phyloP scores from a whole-genome alignment of 2,113 vertebrate species.

The Mixornis gularis region DNA sequence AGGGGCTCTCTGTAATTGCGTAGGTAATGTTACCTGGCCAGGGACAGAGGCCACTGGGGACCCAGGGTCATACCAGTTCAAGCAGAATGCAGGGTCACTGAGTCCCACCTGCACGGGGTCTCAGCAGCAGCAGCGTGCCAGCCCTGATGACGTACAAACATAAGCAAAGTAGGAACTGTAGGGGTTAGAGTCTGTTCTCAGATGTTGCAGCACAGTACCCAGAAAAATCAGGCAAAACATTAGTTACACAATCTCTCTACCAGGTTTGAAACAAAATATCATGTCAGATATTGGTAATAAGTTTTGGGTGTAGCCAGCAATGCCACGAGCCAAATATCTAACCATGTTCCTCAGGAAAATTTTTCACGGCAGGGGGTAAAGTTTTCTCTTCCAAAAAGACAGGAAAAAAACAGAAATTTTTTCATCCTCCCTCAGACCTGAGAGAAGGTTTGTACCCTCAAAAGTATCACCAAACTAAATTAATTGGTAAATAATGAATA shows the following conservation, averaged over 20 bases:
- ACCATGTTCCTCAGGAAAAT: neutral
- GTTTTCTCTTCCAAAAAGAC: neutral
- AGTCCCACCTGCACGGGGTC: neutral
- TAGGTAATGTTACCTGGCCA: neutral
- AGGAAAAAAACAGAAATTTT: fast-evolving
- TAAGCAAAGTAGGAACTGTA: neutral
- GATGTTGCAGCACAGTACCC: neutral
- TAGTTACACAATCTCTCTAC: neutral
- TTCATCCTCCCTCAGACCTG: neutral
- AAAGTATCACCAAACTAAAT: neutral
- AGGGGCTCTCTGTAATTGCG: neutral
- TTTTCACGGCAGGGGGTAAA: neutral
- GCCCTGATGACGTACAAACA: neutral
- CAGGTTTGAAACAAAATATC: neutral
- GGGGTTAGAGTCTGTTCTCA: neutral
- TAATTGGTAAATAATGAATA: neutral
- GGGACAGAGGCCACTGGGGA: neutral
- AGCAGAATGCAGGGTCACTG: neutral
- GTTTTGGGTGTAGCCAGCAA: neutral
- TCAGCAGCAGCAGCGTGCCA: neutral
- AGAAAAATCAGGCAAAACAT: neutral
- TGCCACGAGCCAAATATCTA: neutral
- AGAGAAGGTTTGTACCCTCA: neutral
- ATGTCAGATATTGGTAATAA: neutral
- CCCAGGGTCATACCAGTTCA: neutral